Percentiles rank a stretch among this genome's conserved stretches.
Evolutionary conservation across 2,113 vertebrate genomes (phyloP).

Genomic region (Budorcas taxicolor): DNA sequence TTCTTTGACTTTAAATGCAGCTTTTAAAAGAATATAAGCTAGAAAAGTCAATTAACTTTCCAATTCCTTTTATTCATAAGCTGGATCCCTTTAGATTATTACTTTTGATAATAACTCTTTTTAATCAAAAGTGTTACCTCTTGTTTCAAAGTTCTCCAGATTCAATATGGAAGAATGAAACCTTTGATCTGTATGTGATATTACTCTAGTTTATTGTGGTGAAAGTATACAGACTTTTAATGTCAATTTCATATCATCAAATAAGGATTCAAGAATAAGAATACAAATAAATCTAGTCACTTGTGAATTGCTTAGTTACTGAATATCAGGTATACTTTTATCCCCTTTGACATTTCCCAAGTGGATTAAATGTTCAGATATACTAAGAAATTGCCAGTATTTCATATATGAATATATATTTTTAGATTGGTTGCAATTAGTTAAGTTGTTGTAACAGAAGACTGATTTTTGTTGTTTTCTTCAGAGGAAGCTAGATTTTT

Average conservation of each 20-base stretch:
- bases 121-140: background rate
- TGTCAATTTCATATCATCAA: background rate
- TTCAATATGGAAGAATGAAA: background rate
- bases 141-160: conserved; percentile 16
- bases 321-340: background rate
- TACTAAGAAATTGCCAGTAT: background rate
- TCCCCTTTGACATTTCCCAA: background rate
- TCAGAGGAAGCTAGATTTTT: background rate
- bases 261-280: background rate
- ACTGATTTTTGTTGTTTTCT: conserved; percentile 8
- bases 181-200: background rate
- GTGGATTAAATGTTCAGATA: background rate
- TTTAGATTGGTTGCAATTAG: background rate
- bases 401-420: background rate
- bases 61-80: background rate
- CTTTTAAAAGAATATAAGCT: background rate
- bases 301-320: background rate
- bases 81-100: background rate
- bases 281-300: background rate
- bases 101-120: background rate
- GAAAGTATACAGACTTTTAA: background rate
- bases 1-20: background rate
- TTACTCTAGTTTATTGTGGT: background rate
- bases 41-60: background rate
- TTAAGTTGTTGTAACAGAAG: background rate